Percentiles rank a stretch among this genome's conserved stretches.
Conservation (phyloP, 2,113 vertebrate species). For the Cervus canadensis region DNA sequence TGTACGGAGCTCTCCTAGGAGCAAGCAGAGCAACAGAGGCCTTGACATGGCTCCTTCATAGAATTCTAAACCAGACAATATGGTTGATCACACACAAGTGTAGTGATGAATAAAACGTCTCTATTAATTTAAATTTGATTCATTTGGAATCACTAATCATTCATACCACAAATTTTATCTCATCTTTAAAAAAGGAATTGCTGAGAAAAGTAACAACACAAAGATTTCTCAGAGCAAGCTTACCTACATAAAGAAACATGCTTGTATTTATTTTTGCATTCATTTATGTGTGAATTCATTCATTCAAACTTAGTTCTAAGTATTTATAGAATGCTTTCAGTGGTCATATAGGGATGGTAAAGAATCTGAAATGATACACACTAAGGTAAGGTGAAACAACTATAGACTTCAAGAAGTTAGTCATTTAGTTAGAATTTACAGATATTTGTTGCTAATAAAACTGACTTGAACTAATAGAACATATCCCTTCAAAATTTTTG, state of each 20-base stretch:
- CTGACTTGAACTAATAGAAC: not conserved
- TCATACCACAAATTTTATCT: not conserved
- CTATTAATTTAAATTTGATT: constrained; percentile 31
- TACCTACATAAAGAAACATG: not conserved
- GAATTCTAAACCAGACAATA: not conserved
- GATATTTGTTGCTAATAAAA: not conserved
- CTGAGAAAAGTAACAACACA: not conserved
- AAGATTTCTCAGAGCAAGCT: not conserved
- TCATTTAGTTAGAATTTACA: not conserved
- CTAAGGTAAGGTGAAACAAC: not conserved
- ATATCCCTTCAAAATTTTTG: not conserved
- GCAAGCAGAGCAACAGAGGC: not conserved
- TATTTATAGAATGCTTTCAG: not conserved
- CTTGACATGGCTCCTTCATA: not conserved
- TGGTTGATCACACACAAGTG: not conserved
- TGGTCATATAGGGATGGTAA: not conserved
- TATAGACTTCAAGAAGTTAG: not conserved
- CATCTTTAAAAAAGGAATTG: not conserved
- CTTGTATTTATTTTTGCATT: not conserved
- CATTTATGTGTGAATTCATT: not conserved
- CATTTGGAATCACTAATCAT: constrained; percentile 16
- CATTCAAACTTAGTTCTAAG: not conserved
- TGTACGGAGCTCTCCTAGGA: not conserved
- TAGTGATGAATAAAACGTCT: not conserved
- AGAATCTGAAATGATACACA: not conserved